Evolutionary conservation across 2,888 invertebrate species (phyloP), one percentile per base, ranked within the genome.

Genomic region (Hemicrepidius hirtus): DNA sequence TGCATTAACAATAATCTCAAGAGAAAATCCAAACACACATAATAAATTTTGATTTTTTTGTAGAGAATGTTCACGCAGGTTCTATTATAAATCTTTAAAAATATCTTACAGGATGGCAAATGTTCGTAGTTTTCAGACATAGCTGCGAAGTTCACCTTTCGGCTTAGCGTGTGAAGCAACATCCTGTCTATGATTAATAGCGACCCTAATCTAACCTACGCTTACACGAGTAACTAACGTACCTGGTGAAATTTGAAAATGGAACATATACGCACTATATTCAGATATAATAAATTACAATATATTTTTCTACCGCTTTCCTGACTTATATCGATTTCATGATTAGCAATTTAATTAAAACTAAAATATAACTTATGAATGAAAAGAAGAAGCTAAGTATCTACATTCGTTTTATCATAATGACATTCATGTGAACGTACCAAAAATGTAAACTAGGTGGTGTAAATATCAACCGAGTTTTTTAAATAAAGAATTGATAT

Each of bases 101-200:
- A 73, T 18, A 73, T 41, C 68, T 68, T 64, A 65, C 41, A 69
- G 55, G 44, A 73, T 32, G 68, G 55, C 68, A 68, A 64, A 59
- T 64, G 62, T 69, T 64, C 59, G 35, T 64, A 71, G 62, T 67
- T 71, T 71, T 60, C 46, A 68, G 44, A 62, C 63, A 53, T 68
- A 72, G 68, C 72, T 63, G 64, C 46, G 50, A 71, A 74, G 68
- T 75, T 75, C 74, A 75, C 75, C 75, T 75, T 70, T 75, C 75
- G 74, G 74, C 75, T 75, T 71, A 71, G 71, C 73, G 71, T 74
- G 75, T 67, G 75, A 72, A 72, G 50, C 69, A 72, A 41, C 75
- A 70, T 64, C 53, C 65, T 59, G 72, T 69, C 53, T 75, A 72
- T 75, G 75, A 75, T 75, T 75, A 75, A 75, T 75, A 71, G 71